phyloP scores from a whole-genome alignment of 2,113 vertebrate genomes.

The Campylomormyrus tamandua region DNA sequence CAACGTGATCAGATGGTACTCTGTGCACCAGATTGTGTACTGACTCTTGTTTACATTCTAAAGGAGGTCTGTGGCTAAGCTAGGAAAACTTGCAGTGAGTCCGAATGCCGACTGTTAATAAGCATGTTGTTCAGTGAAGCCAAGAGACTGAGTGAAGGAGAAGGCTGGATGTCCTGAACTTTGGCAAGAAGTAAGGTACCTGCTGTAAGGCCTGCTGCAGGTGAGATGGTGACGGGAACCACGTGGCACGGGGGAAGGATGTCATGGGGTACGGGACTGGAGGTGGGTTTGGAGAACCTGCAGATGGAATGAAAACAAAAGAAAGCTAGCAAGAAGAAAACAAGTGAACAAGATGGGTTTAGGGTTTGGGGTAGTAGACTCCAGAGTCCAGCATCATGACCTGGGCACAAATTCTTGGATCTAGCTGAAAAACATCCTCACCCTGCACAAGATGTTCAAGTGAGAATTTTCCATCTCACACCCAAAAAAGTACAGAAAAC shows the following conservation, averaged over 20 bases:
- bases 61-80: background rate
- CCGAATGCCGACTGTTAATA: background rate
- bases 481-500: no score
- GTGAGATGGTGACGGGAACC: background rate
- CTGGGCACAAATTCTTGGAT: background rate
- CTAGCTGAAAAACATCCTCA: background rate
- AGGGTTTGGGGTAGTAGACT: no score
- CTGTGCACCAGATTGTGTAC: background rate
- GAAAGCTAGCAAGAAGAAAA: no score
- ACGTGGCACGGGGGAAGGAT: background rate
- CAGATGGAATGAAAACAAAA: background rate
- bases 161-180: background rate
- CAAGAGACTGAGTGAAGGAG: background rate
- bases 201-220: background rate
- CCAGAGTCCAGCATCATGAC: background rate
- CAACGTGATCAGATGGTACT: background rate
- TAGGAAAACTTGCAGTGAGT: background rate
- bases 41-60: background rate
- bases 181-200: background rate
- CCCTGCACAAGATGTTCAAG: no score
- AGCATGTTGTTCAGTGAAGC: background rate
- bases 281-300: background rate
- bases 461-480: no score
- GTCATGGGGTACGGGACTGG: background rate
- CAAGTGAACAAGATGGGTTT: no score